Conservation (phyloP, 2,113 vertebrate genomes). For the Mandrillus leucophaeus region DNA sequence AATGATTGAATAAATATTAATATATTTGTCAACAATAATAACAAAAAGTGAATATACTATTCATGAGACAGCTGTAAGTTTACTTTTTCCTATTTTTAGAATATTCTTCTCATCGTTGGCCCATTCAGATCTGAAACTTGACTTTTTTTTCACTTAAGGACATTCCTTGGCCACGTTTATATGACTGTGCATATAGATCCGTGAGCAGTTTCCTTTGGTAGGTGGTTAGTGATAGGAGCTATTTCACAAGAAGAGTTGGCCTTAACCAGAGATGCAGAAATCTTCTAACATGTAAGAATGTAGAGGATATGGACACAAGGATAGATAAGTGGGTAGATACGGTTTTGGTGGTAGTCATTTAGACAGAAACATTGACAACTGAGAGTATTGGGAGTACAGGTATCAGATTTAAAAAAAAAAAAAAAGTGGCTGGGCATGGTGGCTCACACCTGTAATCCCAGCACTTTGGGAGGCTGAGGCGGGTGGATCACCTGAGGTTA, state of each 20-base stretch:
- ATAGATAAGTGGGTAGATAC: neutral
- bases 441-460: no score
- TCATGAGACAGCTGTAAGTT: neutral
- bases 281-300: neutral
- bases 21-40: neutral
- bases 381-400: neutral
- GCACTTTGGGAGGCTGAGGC: no score
- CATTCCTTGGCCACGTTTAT: neutral
- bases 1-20: neutral
- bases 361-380: neutral
- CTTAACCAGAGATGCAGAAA: neutral
- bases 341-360: neutral
- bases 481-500: no score
- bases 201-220: neutral
- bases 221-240: neutral
- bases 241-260: neutral
- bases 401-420: no score
- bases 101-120: neutral
- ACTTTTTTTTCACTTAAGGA: neutral
- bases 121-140: neutral
- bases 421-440: no score
- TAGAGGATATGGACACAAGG: neutral
- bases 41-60: neutral
- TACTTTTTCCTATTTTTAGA: neutral
- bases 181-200: neutral